A percentile compares a stretch with the other conserved stretches of the same genome.
Conservation (phyloP, 35 echinoderm and acorn worm genomes). For the Chiridota heheva region DNA sequence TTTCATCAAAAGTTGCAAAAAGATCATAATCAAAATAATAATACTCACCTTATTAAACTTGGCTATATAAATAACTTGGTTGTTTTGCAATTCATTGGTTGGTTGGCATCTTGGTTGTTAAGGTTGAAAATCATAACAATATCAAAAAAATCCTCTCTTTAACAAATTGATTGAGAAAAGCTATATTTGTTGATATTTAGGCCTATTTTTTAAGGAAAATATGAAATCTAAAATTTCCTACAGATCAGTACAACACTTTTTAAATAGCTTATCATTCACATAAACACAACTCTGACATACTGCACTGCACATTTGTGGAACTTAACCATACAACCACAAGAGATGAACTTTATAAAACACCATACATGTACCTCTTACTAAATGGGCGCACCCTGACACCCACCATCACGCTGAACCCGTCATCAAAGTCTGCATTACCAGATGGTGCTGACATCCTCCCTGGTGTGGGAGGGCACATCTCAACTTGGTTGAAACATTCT, state of each 20-base stretch:
- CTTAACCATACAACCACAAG: neutral
- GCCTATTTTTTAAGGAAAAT: neutral
- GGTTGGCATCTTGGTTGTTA: too few species aligned
- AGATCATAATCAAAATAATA: too few species aligned
- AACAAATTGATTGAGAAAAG: too few species aligned
- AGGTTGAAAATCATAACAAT: too few species aligned
- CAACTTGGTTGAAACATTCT: conserved; percentile 72
- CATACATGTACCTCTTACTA: conserved; percentile 60
- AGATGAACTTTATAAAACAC: neutral
- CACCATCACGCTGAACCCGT: conserved; percentile 89
- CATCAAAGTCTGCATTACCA: conserved; percentile 27
- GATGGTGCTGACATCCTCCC: conserved; percentile 27
- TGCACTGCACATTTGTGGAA: neutral
- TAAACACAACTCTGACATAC: neutral
- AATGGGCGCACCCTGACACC: conserved; percentile 92
- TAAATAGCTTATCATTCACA: neutral
- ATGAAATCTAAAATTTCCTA: neutral
- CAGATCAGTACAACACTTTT: neutral
- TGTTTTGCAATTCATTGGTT: too few species aligned
- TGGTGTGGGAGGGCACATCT: conserved; percentile 57
- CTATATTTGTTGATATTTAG: neutral
- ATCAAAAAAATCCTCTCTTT: too few species aligned
- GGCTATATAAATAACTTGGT: too few species aligned
- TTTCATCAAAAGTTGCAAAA: too few species aligned
- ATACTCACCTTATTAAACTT: too few species aligned